A percentile compares a stretch with the other conserved stretches of the same genome.
Conservation (phyloP, 2,797 vertebrate genomes). For the Bovichtus variegatus region DNA sequence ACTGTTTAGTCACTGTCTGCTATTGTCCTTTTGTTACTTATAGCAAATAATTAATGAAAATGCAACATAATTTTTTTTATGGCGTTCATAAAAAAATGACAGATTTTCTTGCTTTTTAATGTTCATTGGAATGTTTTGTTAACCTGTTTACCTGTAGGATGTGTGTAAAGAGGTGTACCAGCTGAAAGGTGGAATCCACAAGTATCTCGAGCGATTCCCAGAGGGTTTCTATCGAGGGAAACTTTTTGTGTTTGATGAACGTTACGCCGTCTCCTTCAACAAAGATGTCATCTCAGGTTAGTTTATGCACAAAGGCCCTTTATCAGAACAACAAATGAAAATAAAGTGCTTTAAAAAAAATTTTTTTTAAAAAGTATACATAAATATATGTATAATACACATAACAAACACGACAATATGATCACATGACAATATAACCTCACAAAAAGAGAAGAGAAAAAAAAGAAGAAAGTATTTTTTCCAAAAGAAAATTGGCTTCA, state of each 20-base stretch:
- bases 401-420: too few relatives aligned
- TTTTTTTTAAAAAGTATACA: too few relatives aligned
- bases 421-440: too few relatives aligned
- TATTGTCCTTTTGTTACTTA: too few relatives aligned
- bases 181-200: slow-evolving; percentile 97
- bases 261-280: slow-evolving; percentile 93
- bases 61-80: neutral
- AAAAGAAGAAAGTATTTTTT: too few relatives aligned
- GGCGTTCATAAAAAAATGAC: too few relatives aligned
- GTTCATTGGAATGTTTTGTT: neutral
- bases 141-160: slow-evolving; percentile 78
- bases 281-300: slow-evolving; percentile 91
- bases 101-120: too few relatives aligned
- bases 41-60: neutral
- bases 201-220: slow-evolving; percentile 95
- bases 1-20: neutral
- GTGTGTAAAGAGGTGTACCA: slow-evolving; percentile 96
- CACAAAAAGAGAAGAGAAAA: too few relatives aligned
- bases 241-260: slow-evolving; percentile 97
- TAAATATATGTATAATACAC: too few relatives aligned
- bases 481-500: too few relatives aligned
- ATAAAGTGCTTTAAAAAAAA: too few relatives aligned
- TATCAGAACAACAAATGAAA: neutral
- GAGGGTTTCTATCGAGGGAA: slow-evolving; percentile 96
- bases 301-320: slow-evolving; percentile 29